phyloP scores from a whole-genome alignment of 2,113 vertebrate species.

The Tinamus guttatus region DNA sequence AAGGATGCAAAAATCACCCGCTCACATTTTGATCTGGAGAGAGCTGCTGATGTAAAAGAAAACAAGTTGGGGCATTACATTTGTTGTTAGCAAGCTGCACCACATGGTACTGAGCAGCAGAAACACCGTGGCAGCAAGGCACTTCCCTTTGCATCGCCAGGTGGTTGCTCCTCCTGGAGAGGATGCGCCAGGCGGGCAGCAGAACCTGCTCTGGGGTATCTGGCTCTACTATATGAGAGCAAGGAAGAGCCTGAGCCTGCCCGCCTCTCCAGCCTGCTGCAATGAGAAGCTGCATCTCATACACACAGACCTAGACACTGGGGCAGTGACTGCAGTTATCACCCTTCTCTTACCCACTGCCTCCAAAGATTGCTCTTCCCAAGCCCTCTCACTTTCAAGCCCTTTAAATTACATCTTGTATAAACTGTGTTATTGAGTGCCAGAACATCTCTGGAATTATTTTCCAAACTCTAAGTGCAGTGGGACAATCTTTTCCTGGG shows the following conservation, averaged over 20 bases:
- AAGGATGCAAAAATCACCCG: neutral
- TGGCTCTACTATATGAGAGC: neutral
- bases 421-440: neutral
- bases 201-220: neutral
- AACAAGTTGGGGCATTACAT: neutral
- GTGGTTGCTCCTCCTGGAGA: neutral
- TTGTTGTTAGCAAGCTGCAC: neutral
- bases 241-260: neutral
- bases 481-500: neutral
- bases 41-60: neutral
- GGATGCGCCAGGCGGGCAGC: neutral
- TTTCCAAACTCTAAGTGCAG: neutral
- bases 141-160: neutral
- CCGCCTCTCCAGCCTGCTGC: neutral
- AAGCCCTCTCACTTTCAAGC: neutral
- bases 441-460: neutral
- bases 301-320: neutral
- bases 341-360: neutral
- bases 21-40: neutral
- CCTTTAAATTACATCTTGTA: neutral
- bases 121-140: accelerated
- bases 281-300: neutral
- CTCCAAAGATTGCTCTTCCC: neutral
- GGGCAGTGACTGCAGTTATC: neutral
- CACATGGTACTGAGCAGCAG: neutral